Percentiles rank a stretch among this genome's conserved stretches.
phyloP scores from a whole-genome alignment of 2,113 vertebrate genomes.

The Odontophorus gujanensis region DNA sequence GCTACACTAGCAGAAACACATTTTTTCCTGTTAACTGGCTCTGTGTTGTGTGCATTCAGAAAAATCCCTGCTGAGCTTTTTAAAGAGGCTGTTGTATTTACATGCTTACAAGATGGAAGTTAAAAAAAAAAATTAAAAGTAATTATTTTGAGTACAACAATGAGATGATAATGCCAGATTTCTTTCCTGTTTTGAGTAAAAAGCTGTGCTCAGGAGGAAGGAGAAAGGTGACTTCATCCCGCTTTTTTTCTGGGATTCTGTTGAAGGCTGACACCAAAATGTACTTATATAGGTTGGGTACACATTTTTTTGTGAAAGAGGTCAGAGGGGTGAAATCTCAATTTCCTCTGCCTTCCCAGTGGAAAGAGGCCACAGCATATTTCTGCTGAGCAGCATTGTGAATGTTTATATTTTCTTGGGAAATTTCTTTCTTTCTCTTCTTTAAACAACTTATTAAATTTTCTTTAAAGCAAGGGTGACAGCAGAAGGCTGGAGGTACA shows the following conservation, averaged over 20 bases:
- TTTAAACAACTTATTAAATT: not conserved
- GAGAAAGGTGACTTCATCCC: not conserved
- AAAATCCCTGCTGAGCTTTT: conserved; percentile 7
- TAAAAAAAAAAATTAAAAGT: conserved; percentile 38
- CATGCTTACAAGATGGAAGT: conserved; percentile 5
- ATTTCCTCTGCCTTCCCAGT: conserved; percentile 19
- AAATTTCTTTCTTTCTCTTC: conserved; percentile 33
- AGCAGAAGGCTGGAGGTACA: not conserved
- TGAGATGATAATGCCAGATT: not conserved
- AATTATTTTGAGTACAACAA: not conserved
- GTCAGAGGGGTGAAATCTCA: conserved; percentile 36
- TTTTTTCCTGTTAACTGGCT: not conserved
- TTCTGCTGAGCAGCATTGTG: conserved; percentile 11
- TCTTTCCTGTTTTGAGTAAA: not conserved
- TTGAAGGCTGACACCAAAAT: conserved; percentile 8
- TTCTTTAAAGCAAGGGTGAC: not conserved
- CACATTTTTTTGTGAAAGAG: conserved; percentile 15
- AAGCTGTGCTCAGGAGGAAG: not conserved
- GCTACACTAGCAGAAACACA: not conserved
- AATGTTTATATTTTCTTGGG: conserved; percentile 38
- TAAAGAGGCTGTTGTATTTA: not conserved
- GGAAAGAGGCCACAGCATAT: conserved; percentile 26
- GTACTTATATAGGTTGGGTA: not conserved
- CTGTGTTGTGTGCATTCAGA: not conserved
- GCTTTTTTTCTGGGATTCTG: not conserved